Base-by-base conservation (phyloP, 2,888 invertebrate genomes). In the Rotaria sp. region DNA sequence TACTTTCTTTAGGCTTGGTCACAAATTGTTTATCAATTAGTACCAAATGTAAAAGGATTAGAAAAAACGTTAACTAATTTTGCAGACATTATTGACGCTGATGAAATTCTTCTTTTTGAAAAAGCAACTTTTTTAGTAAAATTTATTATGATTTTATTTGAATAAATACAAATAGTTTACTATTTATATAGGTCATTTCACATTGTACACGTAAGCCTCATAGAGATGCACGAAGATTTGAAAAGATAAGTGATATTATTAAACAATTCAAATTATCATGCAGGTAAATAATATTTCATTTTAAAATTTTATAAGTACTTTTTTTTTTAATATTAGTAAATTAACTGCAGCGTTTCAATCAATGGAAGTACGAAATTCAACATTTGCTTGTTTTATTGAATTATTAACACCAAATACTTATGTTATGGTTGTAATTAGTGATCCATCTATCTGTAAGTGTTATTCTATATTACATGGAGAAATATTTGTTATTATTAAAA, bases 221-320 rank as follows among this genome's bases (percentile, higher is more conserved):
- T 92, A 94, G 95, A 88, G 99, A 99, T 92, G 94, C 95, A 75
- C 97, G 99, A 92, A 94, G 99, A 88, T 99, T 99, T 92, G 99
- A 99, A 92, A 99, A 99, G 92, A 98, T 99, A 86, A 98, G 98
- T 86, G 99, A 99, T 92, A 99, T 99, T 88, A 98, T 99, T 88
- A 99, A 99, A 91, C 99, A 99, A 92, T 99, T 99, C 92, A 99
- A 99, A 91, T 93, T 99, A 85, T 97, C 97, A 88, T 99, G 99
- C 92, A 94, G 93, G 93, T 93, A 89, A 74, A 38, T 0, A 21
- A 13, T 30, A 5, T 8, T n/a, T 11, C 7, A 3, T 24, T 8
- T n/a, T 15, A 30, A 15, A 4, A 67, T 13, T 11, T 15, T 4
- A 21, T 67, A 21, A 4, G 2, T 67, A n/a, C 10, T 1, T 57